Evolutionary conservation across 2,797 vertebrate species (phyloP), one percentile per base, ranked within the genome.

Genomic region (Acanthurus lineatus): DNA sequence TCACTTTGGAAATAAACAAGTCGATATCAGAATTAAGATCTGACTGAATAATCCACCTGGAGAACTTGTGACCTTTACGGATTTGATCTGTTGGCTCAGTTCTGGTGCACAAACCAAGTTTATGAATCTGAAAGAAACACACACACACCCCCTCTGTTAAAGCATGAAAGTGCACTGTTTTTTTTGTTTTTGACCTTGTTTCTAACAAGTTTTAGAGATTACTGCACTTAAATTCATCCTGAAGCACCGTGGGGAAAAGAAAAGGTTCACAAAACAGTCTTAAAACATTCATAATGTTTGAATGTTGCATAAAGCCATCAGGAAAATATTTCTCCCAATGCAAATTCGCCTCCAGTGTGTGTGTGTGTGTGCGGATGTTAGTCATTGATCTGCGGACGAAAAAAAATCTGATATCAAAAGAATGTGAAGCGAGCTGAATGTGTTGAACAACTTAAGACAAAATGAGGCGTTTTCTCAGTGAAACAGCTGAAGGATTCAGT

Each of bases 161-260:
- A 64, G 45, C 9, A 1, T 54, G 15, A 0, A 14, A 52, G 49
- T 17, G 16, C 49, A 49, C 49, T 48, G 32, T 25, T 25, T 53
- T 47, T 25, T 25, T 53, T 47, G 71, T 9, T 19, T 49, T 35
- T 47, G 20, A 52, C 47, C 48, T 57, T 15, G 28, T 63, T 70
- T 44, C 54, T 19, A 17, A 70, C 73, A 45, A 16, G 19, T 79
- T 67, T 73, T 0, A 12, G 57, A n/a, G 40, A 66, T 76, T 68
- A 79, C 3, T 38, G 14, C 59, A 47, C 72, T 1, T 9, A 61
- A 73, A 16, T 53, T 63, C 7, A 4, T 70, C 73, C 11, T 69
- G 20, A 42, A 54, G 64, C 9, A 1, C 22, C 52, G 4, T 32
- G 28, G 28, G 28, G 1, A 16, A 20, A 0, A 3, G 63, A 73